Base-by-base conservation (phyloP, 2,797 vertebrate species). In the Hephaestus fuliginosus region DNA sequence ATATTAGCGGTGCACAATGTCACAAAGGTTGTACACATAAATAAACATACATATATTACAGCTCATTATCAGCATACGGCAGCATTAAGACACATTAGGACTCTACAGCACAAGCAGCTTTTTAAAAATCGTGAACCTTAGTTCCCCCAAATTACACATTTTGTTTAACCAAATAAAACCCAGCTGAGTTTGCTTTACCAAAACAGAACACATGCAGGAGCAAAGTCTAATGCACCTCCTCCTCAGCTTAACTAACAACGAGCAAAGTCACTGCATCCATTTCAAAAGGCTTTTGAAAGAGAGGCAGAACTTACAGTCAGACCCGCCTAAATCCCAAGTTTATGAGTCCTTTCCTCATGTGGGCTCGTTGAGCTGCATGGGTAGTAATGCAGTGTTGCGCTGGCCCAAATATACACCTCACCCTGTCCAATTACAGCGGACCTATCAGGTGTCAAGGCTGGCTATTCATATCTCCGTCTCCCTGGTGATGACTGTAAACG, bases 381-480 rank as follows among this genome's bases (percentile, higher is more conserved):
- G 88, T 63, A 71, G 76, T 69, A 82, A 64, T 39, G 84, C 82
- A 43, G 76, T 18, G 6, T 41, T 62, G 81, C 55, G 5, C 75
- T 74, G 86, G 71, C 89, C 89, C 91, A 91, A 92, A 95, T 94
- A 94, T 91, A 90, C 86, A 84, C 72, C 89, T 79, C 80, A 22
- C 74, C 78, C 85, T 15, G 67, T 87, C 88, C 91, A 78, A 57
- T 81, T 84, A 83, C 86, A 88, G 88, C 0, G 46, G 52, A 74
- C 81, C 79, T 91, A 95, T 96, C 95, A 15, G 73, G 90, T 96
- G 89, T 95, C 95, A 86, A 39, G 73, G 61, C 76, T 74, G 80
- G 94, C 94, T 95, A 96, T 95, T 96, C 94, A 95, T 96, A 95
- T 95, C 94, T 79, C 70, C 3, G 82, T 94, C 87, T 81, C 94